These are phyloP conservation scores for Nebria ingens DNA, from an alignment of 1,140 invertebrate species.

Conservation along the genomic window DNA sequence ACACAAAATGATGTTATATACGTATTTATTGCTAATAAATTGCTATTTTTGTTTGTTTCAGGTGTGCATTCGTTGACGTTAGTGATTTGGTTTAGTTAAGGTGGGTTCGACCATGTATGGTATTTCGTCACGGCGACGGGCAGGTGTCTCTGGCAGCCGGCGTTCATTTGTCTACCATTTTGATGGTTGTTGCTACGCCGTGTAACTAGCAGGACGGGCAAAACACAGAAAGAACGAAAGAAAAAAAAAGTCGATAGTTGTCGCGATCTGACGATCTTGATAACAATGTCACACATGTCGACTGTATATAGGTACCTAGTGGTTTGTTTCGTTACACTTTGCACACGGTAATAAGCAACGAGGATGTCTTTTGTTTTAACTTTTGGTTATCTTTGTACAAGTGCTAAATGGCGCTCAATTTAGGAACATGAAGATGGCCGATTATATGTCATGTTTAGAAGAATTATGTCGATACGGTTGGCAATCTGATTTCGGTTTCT, in stretches of 20 bases:
- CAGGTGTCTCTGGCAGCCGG: slow-evolving; percentile 2
- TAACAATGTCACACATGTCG: slow-evolving; percentile 1
- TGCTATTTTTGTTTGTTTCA: no score
- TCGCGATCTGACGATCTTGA: not conserved
- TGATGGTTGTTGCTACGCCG: not conserved
- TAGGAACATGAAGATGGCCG: not conserved
- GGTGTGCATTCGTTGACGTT: not conserved
- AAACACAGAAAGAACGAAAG: no score
- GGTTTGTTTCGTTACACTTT: not conserved
- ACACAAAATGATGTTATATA: no score
- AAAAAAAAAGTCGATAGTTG: no score
- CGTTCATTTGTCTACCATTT: slow-evolving; percentile 7
- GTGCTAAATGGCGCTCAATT: no score
- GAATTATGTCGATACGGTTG: not conserved
- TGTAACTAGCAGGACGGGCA: not conserved
- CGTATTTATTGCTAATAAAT: no score
- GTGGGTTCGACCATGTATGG: not conserved
- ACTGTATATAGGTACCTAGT: no score
- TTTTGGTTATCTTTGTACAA: no score
- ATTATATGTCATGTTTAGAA: not conserved
- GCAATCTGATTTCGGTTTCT: not conserved
- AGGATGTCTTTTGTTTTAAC: not conserved
- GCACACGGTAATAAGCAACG: not conserved
- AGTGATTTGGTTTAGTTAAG: not conserved
- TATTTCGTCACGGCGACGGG: not conserved